Base-by-base conservation (phyloP, 2,888 invertebrate species). In the Hololepta plana region DNA sequence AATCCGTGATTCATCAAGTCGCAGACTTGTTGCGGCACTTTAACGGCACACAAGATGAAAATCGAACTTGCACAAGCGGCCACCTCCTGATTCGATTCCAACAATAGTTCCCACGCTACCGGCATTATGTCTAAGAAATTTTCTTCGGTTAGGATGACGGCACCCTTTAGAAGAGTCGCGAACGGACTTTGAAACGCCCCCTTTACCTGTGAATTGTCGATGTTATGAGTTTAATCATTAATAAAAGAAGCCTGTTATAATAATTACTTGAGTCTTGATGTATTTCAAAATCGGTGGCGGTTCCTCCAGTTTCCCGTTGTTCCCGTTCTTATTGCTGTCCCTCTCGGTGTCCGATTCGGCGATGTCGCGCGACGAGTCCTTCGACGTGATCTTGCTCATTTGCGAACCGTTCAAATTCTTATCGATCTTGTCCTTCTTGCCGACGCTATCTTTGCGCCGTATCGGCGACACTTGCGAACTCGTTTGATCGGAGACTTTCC, bases 51-150 rank as follows among this genome's bases (percentile, higher is more conserved):
- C 34, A 96, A 64, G 37, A 96, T 85, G 49, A 96, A 91, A 10
- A 93, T 59, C 0, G 90, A 79, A 0, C 91, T 87, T 15, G 84
- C 80, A 24, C 77, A 69, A 0, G 84, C 76, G 17, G 80, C 70
- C 5, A 85, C 74, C 50, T 85, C 84, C 38, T 82, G 67, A 47
- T 93, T 93, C n/a, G 74, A 68, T 47, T 98, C 95, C 20, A 96
- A 53, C 4, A 98, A 60, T 10, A 98, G 61, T 45, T 93, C 87
- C 98, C 98, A 98, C 0, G 91, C 85, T 1, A 90, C 80, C 0
- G 87, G 82, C 32, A 95, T 67, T 17, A 90, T 73, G 40, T 90
- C 87, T 3, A 74, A 62, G 42, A 90, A 87, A 40, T 84, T 62
- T 23, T 88, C 90, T 44, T 90, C 90, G 2, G 72, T 64, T 49